These are phyloP conservation scores for Chydorus sphaericus DNA, from an alignment of 2,888 invertebrate genomes.

Conservation along the genomic window DNA sequence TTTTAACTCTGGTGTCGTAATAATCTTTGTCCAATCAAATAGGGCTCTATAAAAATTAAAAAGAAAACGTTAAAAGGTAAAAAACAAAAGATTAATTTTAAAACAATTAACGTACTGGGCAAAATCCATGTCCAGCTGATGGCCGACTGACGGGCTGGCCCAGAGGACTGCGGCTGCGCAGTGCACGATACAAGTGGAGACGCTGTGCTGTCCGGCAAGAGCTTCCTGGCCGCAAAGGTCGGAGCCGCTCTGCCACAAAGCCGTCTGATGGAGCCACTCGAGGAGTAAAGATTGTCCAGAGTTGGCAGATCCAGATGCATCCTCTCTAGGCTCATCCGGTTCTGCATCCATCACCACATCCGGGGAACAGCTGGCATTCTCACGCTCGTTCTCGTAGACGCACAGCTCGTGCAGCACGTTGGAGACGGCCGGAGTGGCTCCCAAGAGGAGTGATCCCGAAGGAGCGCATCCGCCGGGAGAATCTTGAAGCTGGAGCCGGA, in stretches of 20 bases:
- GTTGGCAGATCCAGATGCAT: slow-evolving; percentile 41
- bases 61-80: background rate
- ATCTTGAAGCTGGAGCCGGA: slow-evolving; percentile 1
- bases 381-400: slow-evolving; percentile 36
- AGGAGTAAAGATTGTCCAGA: slow-evolving; percentile 51
- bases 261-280: slow-evolving; percentile 52
- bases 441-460: background rate
- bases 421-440: slow-evolving; percentile 41
- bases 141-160: slow-evolving; percentile 42
- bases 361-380: background rate
- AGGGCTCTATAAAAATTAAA: background rate
- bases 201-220: too few relatives aligned
- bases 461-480: too few relatives aligned
- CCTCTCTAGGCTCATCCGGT: too few relatives aligned
- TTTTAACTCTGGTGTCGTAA: slow-evolving; percentile 43
- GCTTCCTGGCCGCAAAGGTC: too few relatives aligned
- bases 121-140: background rate
- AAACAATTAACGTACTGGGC: background rate
- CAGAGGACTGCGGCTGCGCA: slow-evolving; percentile 69
- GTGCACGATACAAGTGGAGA: slow-evolving; percentile 30
- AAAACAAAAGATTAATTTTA: background rate
- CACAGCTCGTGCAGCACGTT: slow-evolving; percentile 68
- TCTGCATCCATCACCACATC: too few relatives aligned
- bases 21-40: background rate
- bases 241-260: slow-evolving; percentile 25